These are phyloP conservation scores for Cephonodes hylas DNA, from an alignment of 2,888 invertebrate genomes.

Conservation along the genomic window DNA sequence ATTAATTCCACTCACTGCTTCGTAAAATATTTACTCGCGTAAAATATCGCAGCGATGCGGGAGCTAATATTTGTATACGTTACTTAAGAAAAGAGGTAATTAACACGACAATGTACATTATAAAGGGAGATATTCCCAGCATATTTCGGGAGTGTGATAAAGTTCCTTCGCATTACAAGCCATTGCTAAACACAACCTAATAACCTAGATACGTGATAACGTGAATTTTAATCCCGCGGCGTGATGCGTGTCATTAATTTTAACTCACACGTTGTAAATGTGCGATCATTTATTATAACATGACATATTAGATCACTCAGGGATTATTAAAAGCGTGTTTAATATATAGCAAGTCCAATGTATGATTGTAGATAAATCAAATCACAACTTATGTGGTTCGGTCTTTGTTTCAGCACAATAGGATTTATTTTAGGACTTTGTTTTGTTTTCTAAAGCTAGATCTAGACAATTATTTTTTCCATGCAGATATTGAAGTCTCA, in stretches of 20 bases:
- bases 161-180: neutral
- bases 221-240: neutral
- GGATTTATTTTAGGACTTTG: no score
- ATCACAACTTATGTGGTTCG: no score
- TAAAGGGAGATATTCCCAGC: constrained; percentile 21
- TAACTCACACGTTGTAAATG: neutral
- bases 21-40: neutral
- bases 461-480: no score
- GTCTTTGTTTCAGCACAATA: no score
- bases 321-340: neutral
- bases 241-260: neutral
- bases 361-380: no score
- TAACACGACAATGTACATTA: neutral
- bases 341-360: neutral
- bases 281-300: neutral
- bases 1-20: no score
- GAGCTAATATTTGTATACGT: neutral
- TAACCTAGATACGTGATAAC: neutral
- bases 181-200: neutral
- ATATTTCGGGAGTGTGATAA: constrained; percentile 19
- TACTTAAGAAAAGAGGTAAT: constrained; percentile 1
- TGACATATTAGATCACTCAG: neutral
- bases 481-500: no score
- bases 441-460: no score
- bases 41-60: neutral